Evolutionary conservation across 2,113 vertebrate genomes (phyloP), one percentile per base, ranked within the genome.

Genomic region (Rhizomys pruinosus): DNA sequence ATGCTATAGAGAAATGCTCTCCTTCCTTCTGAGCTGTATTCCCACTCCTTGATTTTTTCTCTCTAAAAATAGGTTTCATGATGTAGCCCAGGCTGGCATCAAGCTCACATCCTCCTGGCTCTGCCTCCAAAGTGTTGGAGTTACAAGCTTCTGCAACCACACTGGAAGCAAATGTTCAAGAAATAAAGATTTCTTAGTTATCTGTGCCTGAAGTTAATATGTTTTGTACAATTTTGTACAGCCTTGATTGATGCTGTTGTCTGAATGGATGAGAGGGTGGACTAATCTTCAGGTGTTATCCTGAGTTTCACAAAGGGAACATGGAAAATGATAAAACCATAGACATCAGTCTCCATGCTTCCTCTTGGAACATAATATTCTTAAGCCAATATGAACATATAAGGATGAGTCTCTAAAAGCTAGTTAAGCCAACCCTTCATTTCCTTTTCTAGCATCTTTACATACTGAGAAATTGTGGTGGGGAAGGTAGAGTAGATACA

Each of bases 231-330:
- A 1, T 55, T 39, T 73, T 89, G 37, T 39, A 19, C 0, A 29
- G 25, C 42, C 44, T 90, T 47, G 42, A 66, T 84, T 73, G 63
- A 52, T 16, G 8, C 5, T 76, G 29, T n/a, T 22, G 11, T 95
- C 34, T 23, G 34, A 63, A 72, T 57, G 91, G 9, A 55, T 6
- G 25, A 77, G 39, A 29, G 72, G 47, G 25, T 69, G 37, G 66
- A 69, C 44, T 73, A 44, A 88, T 47, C 91, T 47, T 59, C 37
- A 88, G 87, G 69, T 8, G 11, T 57, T 72, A 9, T 66, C 34
- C 39, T 96, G 68, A 55, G 25, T 81, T 89, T 93, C 72, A 84
- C 63, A 57, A 93, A 87, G 34, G 39, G 61, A 87, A 79, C 81
- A 78, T 34, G 63, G 63, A 66, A 72, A 95, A 81, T 90, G 69